A percentile compares a stretch with the other conserved stretches of the same genome.
Evolutionary conservation across 2,797 vertebrate genomes (phyloP).

Genomic region (Urosaurus nigricauda): DNA sequence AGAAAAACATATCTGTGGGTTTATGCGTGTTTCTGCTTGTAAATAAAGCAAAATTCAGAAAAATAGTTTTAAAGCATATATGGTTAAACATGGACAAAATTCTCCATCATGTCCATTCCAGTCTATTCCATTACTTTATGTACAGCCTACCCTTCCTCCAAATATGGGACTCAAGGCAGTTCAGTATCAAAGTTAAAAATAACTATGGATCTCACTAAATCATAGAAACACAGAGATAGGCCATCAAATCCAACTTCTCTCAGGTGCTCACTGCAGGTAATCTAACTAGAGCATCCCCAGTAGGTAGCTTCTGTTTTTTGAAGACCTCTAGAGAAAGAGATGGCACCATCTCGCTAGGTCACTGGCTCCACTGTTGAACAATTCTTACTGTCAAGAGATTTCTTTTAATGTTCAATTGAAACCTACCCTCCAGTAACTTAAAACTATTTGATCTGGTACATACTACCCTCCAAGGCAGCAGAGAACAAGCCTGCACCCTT

Average conservation of each 20-base stretch:
- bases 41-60: neutral
- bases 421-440: neutral
- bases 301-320: too few species aligned
- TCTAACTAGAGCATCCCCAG: too few species aligned
- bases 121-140: too few species aligned
- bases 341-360: too few species aligned
- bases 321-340: too few species aligned
- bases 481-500: neutral
- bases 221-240: neutral
- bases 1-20: neutral
- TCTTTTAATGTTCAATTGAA: neutral
- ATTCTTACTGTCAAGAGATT: too few species aligned
- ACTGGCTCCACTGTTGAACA: too few species aligned
- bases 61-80: neutral
- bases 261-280: too few species aligned
- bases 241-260: too few species aligned
- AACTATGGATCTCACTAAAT: neutral
- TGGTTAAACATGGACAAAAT: neutral
- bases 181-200: too few species aligned
- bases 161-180: too few species aligned
- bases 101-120: neutral
- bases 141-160: too few species aligned
- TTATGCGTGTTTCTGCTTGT: neutral
- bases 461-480: neutral
- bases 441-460: neutral